Conservation (phyloP, 2,113 vertebrate genomes). For the Pogona vitticeps region DNA sequence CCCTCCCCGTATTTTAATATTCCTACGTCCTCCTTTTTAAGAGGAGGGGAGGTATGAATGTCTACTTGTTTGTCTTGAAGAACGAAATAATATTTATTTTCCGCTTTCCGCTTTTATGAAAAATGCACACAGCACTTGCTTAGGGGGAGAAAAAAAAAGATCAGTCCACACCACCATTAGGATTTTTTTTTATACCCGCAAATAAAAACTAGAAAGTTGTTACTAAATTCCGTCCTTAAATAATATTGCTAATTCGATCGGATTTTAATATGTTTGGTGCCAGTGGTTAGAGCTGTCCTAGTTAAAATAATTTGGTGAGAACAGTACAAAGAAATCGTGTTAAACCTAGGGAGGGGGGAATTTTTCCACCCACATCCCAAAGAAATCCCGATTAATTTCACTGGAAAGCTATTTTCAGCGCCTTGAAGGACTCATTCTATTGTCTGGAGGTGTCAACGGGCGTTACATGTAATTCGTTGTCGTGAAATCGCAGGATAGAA, state of each 20-base stretch:
- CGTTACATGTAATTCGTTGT: not conserved
- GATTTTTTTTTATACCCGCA: not conserved
- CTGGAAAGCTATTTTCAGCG: no score
- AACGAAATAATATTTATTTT: constrained; percentile 18
- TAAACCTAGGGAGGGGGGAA: no score
- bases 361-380: not conserved
- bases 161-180: no score
- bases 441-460: not conserved
- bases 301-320: not conserved
- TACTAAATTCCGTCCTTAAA: not conserved
- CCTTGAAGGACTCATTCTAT: not conserved
- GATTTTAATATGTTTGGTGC: not conserved
- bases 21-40: not conserved
- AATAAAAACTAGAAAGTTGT: not conserved
- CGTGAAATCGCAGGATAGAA: not conserved
- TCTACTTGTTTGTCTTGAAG: not conserved
- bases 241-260: not conserved
- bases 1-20: not conserved
- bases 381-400: not conserved
- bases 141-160: not conserved
- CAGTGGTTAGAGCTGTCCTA: not conserved
- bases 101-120: not conserved
- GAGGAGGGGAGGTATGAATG: not conserved
- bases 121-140: not conserved
- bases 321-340: no score